A percentile compares a stretch with the other conserved stretches of the same genome.
phyloP scores from a whole-genome alignment of 1,140 invertebrate genomes.

The Yoshiicerus persimilis region DNA sequence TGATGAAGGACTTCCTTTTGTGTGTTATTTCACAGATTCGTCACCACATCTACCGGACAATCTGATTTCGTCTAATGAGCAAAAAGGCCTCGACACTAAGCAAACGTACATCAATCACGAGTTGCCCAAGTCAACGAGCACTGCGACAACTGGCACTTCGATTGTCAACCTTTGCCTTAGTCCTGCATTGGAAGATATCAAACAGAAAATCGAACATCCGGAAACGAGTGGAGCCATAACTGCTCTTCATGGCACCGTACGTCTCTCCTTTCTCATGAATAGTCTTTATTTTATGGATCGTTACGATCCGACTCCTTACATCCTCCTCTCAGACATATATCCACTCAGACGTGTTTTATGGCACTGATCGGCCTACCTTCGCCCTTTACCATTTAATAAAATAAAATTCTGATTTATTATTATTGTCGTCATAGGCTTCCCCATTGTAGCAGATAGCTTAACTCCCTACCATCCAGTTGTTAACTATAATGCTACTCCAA shows the following conservation, averaged over 20 bases:
- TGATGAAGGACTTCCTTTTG: slow-evolving; percentile 2
- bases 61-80: slow-evolving; percentile 43
- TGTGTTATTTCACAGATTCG: slow-evolving; percentile 37
- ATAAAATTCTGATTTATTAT: slow-evolving; percentile 1
- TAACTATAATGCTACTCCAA: background rate
- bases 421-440: background rate
- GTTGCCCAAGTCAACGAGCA: slow-evolving; percentile 17
- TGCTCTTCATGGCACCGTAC: background rate
- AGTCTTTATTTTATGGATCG: background rate
- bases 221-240: background rate
- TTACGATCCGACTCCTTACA: background rate
- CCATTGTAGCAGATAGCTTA: background rate
- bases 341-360: background rate
- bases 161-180: background rate
- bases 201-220: background rate
- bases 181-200: background rate
- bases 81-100: slow-evolving; percentile 26
- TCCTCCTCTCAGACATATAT: background rate
- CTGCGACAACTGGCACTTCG: background rate
- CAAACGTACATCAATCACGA: slow-evolving; percentile 30
- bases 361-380: background rate
- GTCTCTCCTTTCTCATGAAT: background rate
- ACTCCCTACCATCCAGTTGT: background rate
- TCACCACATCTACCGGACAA: slow-evolving; percentile 43
- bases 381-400: background rate